phyloP scores from a whole-genome alignment of 2,797 vertebrate genomes.

The Myotis daubentonii region DNA sequence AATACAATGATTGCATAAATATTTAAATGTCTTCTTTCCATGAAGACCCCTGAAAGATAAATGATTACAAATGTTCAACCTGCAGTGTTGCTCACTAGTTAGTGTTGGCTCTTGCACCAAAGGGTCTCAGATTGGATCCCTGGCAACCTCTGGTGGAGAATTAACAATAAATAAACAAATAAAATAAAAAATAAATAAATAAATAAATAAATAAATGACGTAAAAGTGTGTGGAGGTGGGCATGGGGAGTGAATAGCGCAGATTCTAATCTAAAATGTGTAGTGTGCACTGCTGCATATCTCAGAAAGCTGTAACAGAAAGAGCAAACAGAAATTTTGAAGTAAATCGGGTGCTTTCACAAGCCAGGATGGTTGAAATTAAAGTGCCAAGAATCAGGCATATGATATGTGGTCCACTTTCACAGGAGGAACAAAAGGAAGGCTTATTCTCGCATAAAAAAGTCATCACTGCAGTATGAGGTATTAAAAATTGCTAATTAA shows the following conservation, averaged over 20 bases:
- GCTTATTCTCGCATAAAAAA: slow-evolving; percentile 60
- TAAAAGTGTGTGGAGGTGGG: neutral
- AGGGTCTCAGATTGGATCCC: too few relatives aligned
- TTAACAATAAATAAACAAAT: too few relatives aligned
- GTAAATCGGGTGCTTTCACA: slow-evolving; percentile 44
- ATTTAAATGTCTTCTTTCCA: slow-evolving; percentile 66
- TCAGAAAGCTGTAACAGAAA: slow-evolving; percentile 60
- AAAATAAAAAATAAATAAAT: too few relatives aligned
- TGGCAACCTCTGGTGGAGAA: too few relatives aligned
- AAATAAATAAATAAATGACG: too few relatives aligned
- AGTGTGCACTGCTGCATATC: neutral
- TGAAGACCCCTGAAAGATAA: slow-evolving; percentile 62
- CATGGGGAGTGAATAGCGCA: neutral
- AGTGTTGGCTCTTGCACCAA: too few relatives aligned
- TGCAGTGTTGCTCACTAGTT: too few relatives aligned
- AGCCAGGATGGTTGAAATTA: slow-evolving; percentile 60
- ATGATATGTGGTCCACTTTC: slow-evolving; percentile 59
- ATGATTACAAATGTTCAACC: slow-evolving; percentile 10
- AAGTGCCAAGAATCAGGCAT: slow-evolving; percentile 56
- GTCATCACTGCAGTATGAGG: slow-evolving; percentile 13
- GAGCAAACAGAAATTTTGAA: slow-evolving; percentile 44
- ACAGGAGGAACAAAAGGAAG: slow-evolving; percentile 25
- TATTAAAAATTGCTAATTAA: slow-evolving; percentile 77
- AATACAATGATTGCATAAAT: slow-evolving; percentile 77
- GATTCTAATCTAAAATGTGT: slow-evolving; percentile 61